Base-by-base conservation (phyloP, 2,888 invertebrate species). In the Drosophila stalkeri region DNA sequence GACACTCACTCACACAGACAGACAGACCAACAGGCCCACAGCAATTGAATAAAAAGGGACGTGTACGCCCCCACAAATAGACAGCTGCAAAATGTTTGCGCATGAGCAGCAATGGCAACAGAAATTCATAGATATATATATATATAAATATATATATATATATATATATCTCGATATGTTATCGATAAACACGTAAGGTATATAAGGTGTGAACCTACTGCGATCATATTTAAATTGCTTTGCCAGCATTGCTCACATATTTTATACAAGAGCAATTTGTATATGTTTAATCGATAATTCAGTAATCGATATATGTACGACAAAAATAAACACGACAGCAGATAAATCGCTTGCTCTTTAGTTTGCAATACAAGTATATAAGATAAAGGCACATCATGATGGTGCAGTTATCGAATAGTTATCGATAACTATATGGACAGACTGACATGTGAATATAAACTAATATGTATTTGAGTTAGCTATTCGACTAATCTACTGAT, bases 1-100 rank as follows among this genome's bases (percentile, higher is more conserved):
- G 9, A 23, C 31, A 57, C 27, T 43, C 12, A 43, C 43, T 9
- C 33, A 33, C 33, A 33, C 12, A 16, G 23, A 51, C 14, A 16
- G 23, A 23, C n/a, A 37, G 46, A 27, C 5, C 2, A 5, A 18
- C 9, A 12, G 31, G 41, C 9, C n/a, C 23, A 18, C 18, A 39
- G 47, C 46, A 44, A 63, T 54, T 59, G 35, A 43, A 66, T 55
- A 52, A 68, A 72, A 60, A 64, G 65, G 65, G 41, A 60, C 75
- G 80, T 18, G 39, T 12, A 5, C 20, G 39, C 55, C n/a, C 39
- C n/a, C 31, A 35, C 31, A 41, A 12, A 23, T 18, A 39, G 12
- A 8, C 39, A 41, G 20, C 18, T 51, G 51, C 18, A 2, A 33
- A 33, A 18, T 51, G 51, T 51, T 18, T 12, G 51, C 18, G 51